A percentile compares a stretch with the other conserved stretches of the same genome.
phyloP scores from a whole-genome alignment of 23 tunicate genomes.

The Trididemnum nubilum region DNA sequence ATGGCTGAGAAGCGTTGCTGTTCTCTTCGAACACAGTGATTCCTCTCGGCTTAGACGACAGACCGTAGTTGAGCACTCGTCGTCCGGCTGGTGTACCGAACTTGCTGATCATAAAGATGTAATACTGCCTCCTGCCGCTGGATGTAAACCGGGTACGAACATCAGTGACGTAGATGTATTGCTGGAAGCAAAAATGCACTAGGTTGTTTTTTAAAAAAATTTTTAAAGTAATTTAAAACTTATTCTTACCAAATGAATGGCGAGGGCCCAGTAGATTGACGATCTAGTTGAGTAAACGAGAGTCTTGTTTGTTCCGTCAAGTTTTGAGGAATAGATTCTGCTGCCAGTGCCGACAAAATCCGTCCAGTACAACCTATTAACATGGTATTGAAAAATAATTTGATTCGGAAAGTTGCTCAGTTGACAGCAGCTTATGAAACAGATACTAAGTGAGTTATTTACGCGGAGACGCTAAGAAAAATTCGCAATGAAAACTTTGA shows the following conservation, averaged over 20 bases:
- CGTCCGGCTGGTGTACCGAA: not conserved
- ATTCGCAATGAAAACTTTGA: too few relatives aligned
- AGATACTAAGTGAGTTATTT: too few relatives aligned
- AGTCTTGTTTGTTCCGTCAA: conserved; percentile 53
- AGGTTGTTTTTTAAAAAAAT: not conserved
- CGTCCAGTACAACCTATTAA: conserved; percentile 68
- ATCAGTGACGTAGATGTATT: conserved; percentile 61
- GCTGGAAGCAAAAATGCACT: conserved; percentile 13
- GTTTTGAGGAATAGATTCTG: conserved; percentile 30
- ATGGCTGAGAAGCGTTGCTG: conserved; percentile 12
- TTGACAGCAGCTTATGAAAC: too few relatives aligned
- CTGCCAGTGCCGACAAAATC: conserved; percentile 63
- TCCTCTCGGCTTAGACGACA: conserved; percentile 54
- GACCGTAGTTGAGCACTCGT: not conserved
- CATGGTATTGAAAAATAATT: not conserved
- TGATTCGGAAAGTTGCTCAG: too few relatives aligned
- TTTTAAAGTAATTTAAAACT: too few relatives aligned
- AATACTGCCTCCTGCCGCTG: conserved; percentile 20
- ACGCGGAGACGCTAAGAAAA: too few relatives aligned
- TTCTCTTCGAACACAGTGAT: conserved; percentile 39
- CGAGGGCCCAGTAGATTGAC: conserved; percentile 55
- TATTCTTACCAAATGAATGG: conserved; percentile 28
- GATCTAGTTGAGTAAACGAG: conserved; percentile 25
- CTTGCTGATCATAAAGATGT: conserved; percentile 36
- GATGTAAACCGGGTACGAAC: conserved; percentile 45